phyloP scores from a whole-genome alignment of 2,797 vertebrate genomes.

The Phoeniculus purpureus region DNA sequence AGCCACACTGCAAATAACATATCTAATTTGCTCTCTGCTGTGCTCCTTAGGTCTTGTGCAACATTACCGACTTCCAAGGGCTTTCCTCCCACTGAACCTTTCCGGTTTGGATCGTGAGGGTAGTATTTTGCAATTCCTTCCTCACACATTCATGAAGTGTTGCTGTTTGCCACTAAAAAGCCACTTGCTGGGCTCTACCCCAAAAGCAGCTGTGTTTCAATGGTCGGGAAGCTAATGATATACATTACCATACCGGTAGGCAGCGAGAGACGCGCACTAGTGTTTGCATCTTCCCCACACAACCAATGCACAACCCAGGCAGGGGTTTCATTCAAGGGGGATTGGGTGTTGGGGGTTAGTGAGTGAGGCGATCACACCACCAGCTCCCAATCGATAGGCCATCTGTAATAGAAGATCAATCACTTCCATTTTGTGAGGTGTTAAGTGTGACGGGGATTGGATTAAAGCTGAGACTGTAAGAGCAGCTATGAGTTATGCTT shows the following conservation, averaged over 20 bases:
- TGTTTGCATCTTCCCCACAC: neutral
- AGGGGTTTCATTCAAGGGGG: neutral
- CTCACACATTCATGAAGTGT: conserved; percentile 17
- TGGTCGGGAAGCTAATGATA: neutral
- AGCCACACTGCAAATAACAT: conserved; percentile 60
- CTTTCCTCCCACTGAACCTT: conserved; percentile 52
- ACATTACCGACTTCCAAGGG: conserved; percentile 61
- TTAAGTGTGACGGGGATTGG: conserved; percentile 57
- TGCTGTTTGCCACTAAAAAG: conserved; percentile 58
- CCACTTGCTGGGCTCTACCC: conserved; percentile 47
- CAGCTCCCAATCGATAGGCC: conserved; percentile 28
- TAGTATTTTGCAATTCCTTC: conserved; percentile 63
- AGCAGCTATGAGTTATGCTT: conserved; percentile 60
- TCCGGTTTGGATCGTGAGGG: conserved; percentile 27
- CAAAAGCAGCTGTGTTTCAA: neutral
- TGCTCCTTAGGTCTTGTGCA: conserved; percentile 61
- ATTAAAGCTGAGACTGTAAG: conserved; percentile 54
- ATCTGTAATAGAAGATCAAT: conserved; percentile 67
- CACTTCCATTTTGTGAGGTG: conserved; percentile 57
- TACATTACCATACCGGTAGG: neutral
- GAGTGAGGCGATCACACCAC: neutral
- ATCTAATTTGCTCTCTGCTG: conserved; percentile 59
- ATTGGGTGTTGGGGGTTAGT: neutral
- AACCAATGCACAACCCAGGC: accelerated
- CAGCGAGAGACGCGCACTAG: neutral